Evolutionary conservation across 2,797 vertebrate species (phyloP), one percentile per base, ranked within the genome.

Genomic region (Tragelaphus eurycerus): DNA sequence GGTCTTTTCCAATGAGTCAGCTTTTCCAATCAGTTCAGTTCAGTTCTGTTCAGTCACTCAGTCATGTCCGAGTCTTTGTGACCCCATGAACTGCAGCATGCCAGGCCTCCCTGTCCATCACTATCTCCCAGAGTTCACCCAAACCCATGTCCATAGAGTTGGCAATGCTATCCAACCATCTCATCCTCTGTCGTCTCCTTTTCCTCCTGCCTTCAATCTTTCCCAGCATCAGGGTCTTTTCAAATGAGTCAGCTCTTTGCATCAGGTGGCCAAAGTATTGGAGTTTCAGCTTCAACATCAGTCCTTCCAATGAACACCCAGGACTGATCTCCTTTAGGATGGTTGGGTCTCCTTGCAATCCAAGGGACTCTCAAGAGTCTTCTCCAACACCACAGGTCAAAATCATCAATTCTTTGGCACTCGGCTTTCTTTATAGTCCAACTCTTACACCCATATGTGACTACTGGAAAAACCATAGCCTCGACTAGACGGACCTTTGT

Each of bases 31-130:
- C 38, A 43, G 38, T 43, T 43, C 38, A 43, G 38, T 43, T 43
- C 38, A 43, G 38, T 43, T 64, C 31, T 7, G 7, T n/a, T n/a
- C 7, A 4, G 15, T 64, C 1, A 8, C 31, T 64, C 31, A 64
- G 31, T 64, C 4, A 0, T 17, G 31, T 64, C 62, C 4, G 4
- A 64, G 31, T 64, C 7, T 64, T 64, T 64, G 7, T 0, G 1
- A n/a, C 31, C 16, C 31, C 31, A 10, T 64, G 62, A 16, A 64
- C 8, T 4, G 7, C 31, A n/a, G 16, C 62, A 64, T 1, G 0
- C 7, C 31, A n/a, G 31, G 62, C 31, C 62, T 64, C 31, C 16
- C 31, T n/a, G 7, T n/a, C 62, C 62, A 64, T 64, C 60, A 62
- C 16, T 31, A 64, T 9, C 16, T 64, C 31, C 62, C 1, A 0